Evolutionary conservation across 2,113 vertebrate species (phyloP), one percentile per base, ranked within the genome.

Genomic region (Ceyx melanurus): DNA sequence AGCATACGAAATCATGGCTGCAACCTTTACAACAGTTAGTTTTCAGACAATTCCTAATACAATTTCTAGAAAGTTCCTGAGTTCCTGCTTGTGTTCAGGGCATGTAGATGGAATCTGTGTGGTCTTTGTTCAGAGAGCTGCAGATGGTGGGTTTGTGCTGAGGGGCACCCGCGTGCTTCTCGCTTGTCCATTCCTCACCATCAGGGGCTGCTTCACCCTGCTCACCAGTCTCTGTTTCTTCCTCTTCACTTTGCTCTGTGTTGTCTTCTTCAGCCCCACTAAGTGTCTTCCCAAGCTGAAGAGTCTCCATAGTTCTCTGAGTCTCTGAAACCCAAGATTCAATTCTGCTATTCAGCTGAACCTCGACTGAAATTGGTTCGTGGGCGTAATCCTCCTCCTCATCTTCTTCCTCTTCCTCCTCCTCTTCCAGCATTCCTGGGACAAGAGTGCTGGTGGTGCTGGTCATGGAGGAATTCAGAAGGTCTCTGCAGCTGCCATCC

Each of bases 361-460:
- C 99, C 96, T 99, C 98, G 75, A 99, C 98, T 11, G 99, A 98
- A 84, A 99, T 98, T 42, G 99, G 99, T 88, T 98, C 98, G 1
- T 98, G 99, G 22, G 97, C 91, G 90, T 99, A 99, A 93, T 99
- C 99, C 19, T 98, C 98, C 3, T 99, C 98, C 0, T 98, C 98
- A 0, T 98, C 98, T 0, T 99, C 98, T 0, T 99, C 98, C 4
- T 99, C 98, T 15, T 98, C 98, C 5, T 99, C 98, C 2, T 98
- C 99, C 92, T 99, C 99, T 79, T 99, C 99, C 75, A 99, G 97
- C 98, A 99, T 99, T 80, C 99, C 99, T 5, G 99, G 99, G 60
- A 99, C 99, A 23, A 99, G 98, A 26, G 99, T 99, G 96, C 99
- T 99, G 60, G 99, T 99, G 92, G 99, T 99, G 95, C 99, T 99